Percentiles rank a stretch among this genome's conserved stretches.
Conservation (phyloP, 2,888 invertebrate species). For the Bembecia ichneumoniformis region DNA sequence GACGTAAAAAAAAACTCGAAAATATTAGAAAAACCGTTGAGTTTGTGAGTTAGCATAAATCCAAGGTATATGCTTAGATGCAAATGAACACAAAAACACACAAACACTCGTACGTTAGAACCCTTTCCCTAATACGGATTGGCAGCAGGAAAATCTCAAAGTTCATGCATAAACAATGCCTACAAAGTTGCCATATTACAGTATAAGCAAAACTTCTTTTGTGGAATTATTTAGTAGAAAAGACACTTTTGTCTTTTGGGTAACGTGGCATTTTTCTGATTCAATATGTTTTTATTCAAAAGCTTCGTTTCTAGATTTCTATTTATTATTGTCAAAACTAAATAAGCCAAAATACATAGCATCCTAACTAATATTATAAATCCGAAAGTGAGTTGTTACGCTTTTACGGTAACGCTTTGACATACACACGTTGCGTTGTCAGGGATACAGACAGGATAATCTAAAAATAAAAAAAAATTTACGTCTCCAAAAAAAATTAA, state of each 20-base stretch:
- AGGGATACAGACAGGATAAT: too few relatives aligned
- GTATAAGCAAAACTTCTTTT: too few relatives aligned
- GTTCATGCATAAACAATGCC: slow-evolving; percentile 38
- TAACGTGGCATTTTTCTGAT: too few relatives aligned
- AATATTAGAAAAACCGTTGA: neutral
- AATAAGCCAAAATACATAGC: too few relatives aligned
- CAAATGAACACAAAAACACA: slow-evolving; percentile 6
- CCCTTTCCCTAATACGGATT: slow-evolving; percentile 29
- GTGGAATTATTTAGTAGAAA: too few relatives aligned
- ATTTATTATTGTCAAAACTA: neutral
- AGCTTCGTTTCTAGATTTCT: neutral
- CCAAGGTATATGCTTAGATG: neutral
- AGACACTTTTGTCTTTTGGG: too few relatives aligned
- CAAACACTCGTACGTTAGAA: slow-evolving; percentile 19
- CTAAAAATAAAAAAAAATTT: too few relatives aligned
- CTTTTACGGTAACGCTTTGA: too few relatives aligned
- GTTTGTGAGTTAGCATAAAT: neutral
- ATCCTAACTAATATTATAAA: too few relatives aligned
- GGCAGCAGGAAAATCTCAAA: slow-evolving; percentile 37
- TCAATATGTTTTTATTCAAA: neutral
- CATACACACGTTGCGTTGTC: too few relatives aligned
- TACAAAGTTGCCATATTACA: neutral
- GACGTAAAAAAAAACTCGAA: neutral
- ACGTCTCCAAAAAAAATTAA: too few relatives aligned
- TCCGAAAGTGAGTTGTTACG: too few relatives aligned